Conservation (phyloP, 2,797 vertebrate species). For the Corythornis leucogaster region DNA sequence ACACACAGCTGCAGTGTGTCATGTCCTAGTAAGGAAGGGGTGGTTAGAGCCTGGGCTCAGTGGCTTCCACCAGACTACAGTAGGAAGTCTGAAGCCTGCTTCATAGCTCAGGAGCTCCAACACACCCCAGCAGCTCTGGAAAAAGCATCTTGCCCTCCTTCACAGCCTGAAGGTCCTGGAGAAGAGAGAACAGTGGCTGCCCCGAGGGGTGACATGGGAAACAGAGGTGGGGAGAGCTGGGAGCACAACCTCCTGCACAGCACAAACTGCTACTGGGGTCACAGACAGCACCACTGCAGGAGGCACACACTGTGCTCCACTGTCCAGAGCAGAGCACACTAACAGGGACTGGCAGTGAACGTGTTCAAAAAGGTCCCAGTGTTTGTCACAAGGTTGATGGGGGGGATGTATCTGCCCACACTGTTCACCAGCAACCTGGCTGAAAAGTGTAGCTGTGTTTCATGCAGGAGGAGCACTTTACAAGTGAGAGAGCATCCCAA, state of each 20-base stretch:
- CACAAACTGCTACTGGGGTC: background rate
- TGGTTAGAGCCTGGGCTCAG: background rate
- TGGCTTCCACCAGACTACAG: background rate
- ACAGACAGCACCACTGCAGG: background rate
- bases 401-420: background rate
- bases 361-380: background rate
- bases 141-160: conserved; percentile 38
- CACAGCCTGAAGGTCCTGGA: conserved; percentile 24
- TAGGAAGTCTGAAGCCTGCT: background rate
- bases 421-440: background rate
- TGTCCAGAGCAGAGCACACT: background rate
- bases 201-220: background rate
- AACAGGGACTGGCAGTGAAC: background rate
- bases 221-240: background rate
- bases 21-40: background rate
- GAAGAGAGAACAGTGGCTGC: background rate
- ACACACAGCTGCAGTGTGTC: background rate
- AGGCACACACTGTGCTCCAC: background rate
- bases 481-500: background rate
- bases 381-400: background rate
- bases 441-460: background rate
- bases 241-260: background rate
- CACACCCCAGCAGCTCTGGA: conserved; percentile 37
- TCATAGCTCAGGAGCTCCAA: conserved; percentile 28
- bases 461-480: background rate